These are phyloP conservation scores for Aphaenogaster ashmeadi DNA, from an alignment of 1,140 invertebrate species.

Conservation along the genomic window DNA sequence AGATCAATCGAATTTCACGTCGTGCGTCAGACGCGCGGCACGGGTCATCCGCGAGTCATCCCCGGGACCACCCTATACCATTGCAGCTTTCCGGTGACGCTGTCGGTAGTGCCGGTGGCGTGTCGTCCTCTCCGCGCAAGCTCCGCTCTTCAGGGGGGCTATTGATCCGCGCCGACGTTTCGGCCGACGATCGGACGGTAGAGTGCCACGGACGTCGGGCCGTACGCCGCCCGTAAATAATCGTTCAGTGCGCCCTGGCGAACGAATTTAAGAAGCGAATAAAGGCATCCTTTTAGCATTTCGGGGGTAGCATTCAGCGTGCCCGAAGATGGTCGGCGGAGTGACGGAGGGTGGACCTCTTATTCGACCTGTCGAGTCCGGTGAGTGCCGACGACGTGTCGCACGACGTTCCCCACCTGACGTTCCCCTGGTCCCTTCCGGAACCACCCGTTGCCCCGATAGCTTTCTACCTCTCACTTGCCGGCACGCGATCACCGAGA, in stretches of 20 bases:
- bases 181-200: constrained; percentile 65
- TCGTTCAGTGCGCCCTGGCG: constrained; percentile 66
- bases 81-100: constrained; percentile 22
- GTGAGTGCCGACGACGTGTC: constrained; percentile 75
- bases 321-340: constrained; percentile 80
- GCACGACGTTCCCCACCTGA: not conserved
- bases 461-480: not conserved
- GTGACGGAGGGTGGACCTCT: constrained; percentile 82
- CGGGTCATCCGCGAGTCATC: not conserved
- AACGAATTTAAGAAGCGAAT: constrained; percentile 56
- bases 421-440: not conserved
- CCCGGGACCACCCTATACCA: constrained; percentile 7
- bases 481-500: not conserved
- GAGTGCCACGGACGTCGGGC: constrained; percentile 67
- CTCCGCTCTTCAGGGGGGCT: constrained; percentile 65
- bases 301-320: constrained; percentile 22
- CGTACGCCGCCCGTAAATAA: constrained; percentile 80
- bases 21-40: not conserved
- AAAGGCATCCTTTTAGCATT: constrained; percentile 46
- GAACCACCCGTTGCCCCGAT: not conserved
- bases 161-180: constrained; percentile 77
- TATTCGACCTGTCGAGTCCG: constrained; percentile 82
- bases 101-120: constrained; percentile 26
- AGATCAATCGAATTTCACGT: not conserved
- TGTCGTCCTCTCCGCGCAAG: constrained; percentile 75